A percentile compares a stretch with the other conserved stretches of the same genome.
These are phyloP conservation scores for Plebejus melissa DNA, from an alignment of 2,888 invertebrate species.

Conservation along the genomic window DNA sequence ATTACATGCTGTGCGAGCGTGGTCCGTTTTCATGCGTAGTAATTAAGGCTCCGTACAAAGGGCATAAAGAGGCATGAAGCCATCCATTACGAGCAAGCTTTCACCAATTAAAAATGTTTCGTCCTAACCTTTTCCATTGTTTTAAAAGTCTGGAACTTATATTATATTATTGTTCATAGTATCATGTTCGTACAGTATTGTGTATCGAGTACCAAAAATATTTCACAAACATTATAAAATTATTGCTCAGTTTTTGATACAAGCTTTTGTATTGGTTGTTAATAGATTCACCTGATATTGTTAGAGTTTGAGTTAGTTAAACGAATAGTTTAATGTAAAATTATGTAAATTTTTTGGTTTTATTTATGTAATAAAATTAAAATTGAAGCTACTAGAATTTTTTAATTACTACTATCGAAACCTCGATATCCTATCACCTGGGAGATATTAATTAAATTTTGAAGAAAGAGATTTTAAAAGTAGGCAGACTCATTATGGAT, in stretches of 20 bases:
- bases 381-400: background rate
- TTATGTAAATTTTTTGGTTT: constrained; percentile 29
- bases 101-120: constrained; percentile 25
- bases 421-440: too few species aligned
- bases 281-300: constrained; percentile 9
- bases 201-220: background rate
- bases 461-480: too few species aligned
- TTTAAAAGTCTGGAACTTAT: background rate
- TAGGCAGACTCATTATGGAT: too few species aligned
- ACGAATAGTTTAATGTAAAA: constrained; percentile 21
- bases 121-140: constrained; percentile 10
- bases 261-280: constrained; percentile 14
- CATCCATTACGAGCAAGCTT: constrained; percentile 16
- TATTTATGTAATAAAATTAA: constrained; percentile 29
- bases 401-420: background rate
- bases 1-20: constrained; percentile 7
- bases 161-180: background rate
- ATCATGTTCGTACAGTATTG: background rate
- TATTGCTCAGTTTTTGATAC: background rate
- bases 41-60: constrained; percentile 13
- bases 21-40: constrained; percentile 12
- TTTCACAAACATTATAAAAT: background rate
- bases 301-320: constrained; percentile 18
- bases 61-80: constrained; percentile 15
- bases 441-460: too few species aligned